Conservation (phyloP, 2,797 vertebrate genomes). For the Eleutherodactylus coqui region DNA sequence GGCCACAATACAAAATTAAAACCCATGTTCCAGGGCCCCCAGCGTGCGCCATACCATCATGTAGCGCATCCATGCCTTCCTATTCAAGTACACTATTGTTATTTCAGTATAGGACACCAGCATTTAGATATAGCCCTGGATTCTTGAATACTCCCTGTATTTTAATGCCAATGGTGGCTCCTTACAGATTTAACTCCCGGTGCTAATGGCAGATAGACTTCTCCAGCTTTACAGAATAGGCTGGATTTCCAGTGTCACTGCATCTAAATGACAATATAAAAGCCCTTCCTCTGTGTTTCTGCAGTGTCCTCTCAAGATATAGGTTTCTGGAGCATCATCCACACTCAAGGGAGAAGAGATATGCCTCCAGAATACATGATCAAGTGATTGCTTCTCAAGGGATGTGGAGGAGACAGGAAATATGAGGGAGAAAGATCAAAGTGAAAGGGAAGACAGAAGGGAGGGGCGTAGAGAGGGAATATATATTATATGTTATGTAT, state of each 20-base stretch:
- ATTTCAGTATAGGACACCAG: too few relatives aligned
- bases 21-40: too few relatives aligned
- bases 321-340: slow-evolving; percentile 60
- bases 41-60: too few relatives aligned
- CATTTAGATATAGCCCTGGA: too few relatives aligned
- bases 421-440: slow-evolving; percentile 34
- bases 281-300: slow-evolving; percentile 30
- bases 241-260: slow-evolving; percentile 30
- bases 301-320: slow-evolving; percentile 58
- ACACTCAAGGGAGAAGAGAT: slow-evolving; percentile 42
- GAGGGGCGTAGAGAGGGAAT: background rate
- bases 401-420: slow-evolving; percentile 21
- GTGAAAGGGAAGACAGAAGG: slow-evolving; percentile 14
- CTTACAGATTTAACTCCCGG: background rate
- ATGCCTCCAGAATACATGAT: slow-evolving; percentile 85
- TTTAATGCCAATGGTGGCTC: background rate
- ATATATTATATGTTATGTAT: background rate
- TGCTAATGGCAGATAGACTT: slow-evolving; percentile 5
- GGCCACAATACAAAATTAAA: too few relatives aligned
- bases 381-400: slow-evolving; percentile 73
- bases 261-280: slow-evolving; percentile 34
- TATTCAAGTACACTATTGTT: too few relatives aligned
- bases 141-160: too few relatives aligned
- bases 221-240: background rate
- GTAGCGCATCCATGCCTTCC: too few relatives aligned